phyloP scores from a whole-genome alignment of 2,888 invertebrate genomes.

The Stratiomys singularior region DNA sequence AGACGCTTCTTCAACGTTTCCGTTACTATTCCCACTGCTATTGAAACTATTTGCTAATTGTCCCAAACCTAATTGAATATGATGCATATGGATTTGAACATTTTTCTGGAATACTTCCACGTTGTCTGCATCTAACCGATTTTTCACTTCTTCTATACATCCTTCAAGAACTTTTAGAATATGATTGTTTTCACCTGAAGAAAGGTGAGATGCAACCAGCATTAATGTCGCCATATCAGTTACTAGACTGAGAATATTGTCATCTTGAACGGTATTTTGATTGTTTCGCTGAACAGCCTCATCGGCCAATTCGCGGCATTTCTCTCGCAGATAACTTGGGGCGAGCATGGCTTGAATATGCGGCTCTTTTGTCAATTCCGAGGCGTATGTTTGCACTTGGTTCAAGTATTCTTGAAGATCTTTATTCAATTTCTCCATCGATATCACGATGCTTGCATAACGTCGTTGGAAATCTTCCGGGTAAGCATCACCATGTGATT shows the following conservation, averaged over 20 bases:
- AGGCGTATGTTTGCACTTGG: conserved; percentile 84
- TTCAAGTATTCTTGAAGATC: conserved; percentile 87
- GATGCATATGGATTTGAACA: conserved; percentile 86
- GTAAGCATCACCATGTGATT: conserved; percentile 80
- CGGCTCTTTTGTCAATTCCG: conserved; percentile 88
- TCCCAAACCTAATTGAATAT: conserved; percentile 61
- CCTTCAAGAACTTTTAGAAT: conserved; percentile 91
- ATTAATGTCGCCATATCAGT: conserved; percentile 90
- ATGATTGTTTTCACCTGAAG: conserved; percentile 87
- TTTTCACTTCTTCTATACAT: conserved; percentile 89
- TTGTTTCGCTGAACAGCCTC: conserved; percentile 82
- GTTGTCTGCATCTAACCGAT: conserved; percentile 79
- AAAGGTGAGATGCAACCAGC: conserved; percentile 67
- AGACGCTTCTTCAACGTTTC: conserved; percentile 20
- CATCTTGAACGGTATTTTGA: conserved; percentile 69
- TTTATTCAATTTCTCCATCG: conserved; percentile 89
- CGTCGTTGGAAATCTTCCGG: conserved; percentile 89
- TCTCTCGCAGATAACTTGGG: conserved; percentile 87
- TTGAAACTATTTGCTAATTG: conserved; percentile 50
- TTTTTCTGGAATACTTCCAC: conserved; percentile 83
- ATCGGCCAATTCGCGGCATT: conserved; percentile 85
- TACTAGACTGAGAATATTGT: conserved; percentile 79
- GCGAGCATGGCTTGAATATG: conserved; percentile 87
- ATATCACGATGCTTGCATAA: conserved; percentile 88
- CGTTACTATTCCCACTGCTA: conserved; percentile 16